Evolutionary conservation across 2,113 vertebrate species (phyloP), one percentile per base, ranked within the genome.

Genomic region (Butorides virescens): DNA sequence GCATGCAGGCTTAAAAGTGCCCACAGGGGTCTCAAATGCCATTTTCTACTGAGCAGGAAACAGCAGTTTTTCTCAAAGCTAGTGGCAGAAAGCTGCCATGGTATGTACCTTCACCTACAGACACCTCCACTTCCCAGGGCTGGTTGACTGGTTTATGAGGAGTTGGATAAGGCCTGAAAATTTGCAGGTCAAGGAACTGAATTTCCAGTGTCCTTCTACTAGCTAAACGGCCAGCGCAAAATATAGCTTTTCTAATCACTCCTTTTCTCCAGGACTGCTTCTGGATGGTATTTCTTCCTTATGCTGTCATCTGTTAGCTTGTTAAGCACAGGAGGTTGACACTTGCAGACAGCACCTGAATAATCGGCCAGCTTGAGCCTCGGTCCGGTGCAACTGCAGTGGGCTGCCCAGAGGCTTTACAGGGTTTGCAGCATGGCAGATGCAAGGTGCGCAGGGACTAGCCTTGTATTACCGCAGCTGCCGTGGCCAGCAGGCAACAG

Each of bases 331-430:
- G 44, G 49, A 75, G 18, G 29, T 23, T 65, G 52, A 63, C 62
- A 56, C 20, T 34, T 86, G 44, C 56, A 79, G 44, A 39, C 21
- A 47, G 26, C 32, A 39, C 37, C 74, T 0, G 0, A 42, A 62
- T 56, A 53, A 27, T 53, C 25, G 56, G 17, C 27, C 0, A 0
- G 15, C 27, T 65, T 61, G 32, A 87, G 30, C 52, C n/a, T 49
- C 36, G 65, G 11, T 87, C 52, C 77, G 21, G 8, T 73, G 75
- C 44, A 19, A 6, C 29, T 44, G 59, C 23, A 37, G 14, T 26
- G 67, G 7, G 34, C 75, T 58, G 37, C 59, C 59, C 59, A 55
- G 42, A 42, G 73, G 26, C 29, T 83, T 66, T 63, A 5, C 46
- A 39, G 19, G 67, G 4, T 72, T 79, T 83, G 30, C 22, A 72